Evolutionary conservation across 2,113 vertebrate species (phyloP), one percentile per base, ranked within the genome.

Genomic region (Hypanus sabinus): DNA sequence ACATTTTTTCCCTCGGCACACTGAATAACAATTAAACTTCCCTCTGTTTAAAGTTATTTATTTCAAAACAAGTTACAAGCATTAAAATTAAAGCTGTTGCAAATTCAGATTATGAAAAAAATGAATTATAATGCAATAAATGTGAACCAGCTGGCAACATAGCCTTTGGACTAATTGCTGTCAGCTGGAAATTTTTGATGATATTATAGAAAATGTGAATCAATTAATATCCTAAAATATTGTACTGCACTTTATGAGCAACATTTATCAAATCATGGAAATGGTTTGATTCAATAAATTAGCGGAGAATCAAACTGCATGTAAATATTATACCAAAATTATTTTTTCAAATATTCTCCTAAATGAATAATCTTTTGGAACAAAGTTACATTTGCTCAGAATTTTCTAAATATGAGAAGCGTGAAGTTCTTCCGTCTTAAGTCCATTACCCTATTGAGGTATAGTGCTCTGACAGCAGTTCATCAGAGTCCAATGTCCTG

Each of bases 81-180:
- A 93, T 71, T 73, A 93, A 73, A 71, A 93, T 73, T 93, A 71
- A 93, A 93, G 90, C 90, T 93, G 90, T 70, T 93, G 68, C 90
- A 93, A 93, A 73, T 73, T 93, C 65, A 93, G 60, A 90, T 90
- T 90, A 90, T 33, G 85, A 90, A 90, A 90, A 88, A 62, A 90
- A 93, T 70, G 90, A 73, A 93, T 93, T 73, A 93, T 93, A 93
- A 93, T 27, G 68, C 68, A 93, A 70, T 73, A 93, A 93, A 27
- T 22, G 9, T 24, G 11, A 93, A 93, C 85, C 90, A 93, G 90
- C 90, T 93, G 90, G 90, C 18, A 93, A 68, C 90, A 46, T 68
- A 73, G 68, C 22, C 24, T 38, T 93, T 73, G 22, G 36, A 93
- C 90, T 93, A 93, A 93, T 93, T 93, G 60, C 71, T 93, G 90